phyloP scores from a whole-genome alignment of 2,113 vertebrate genomes.

The Aviceda subcristata region DNA sequence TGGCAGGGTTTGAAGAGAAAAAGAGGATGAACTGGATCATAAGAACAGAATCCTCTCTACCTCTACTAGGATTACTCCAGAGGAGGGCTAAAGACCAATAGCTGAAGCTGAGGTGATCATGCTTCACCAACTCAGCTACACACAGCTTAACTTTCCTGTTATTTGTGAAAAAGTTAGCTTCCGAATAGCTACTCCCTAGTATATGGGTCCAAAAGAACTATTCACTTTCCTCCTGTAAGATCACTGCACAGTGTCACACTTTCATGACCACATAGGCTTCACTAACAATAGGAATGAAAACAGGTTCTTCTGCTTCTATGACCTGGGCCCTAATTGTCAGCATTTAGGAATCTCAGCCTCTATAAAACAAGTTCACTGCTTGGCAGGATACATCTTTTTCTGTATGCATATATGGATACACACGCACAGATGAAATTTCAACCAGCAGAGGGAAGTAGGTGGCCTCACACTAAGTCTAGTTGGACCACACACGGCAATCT shows the following conservation, averaged over 20 bases:
- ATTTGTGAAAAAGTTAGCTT: neutral
- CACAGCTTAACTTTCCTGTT: neutral
- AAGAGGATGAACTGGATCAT: neutral
- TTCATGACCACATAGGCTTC: neutral
- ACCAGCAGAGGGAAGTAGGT: neutral
- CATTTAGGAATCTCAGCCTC: neutral
- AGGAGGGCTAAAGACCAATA: neutral
- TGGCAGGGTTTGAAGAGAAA: neutral
- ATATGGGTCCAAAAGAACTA: neutral
- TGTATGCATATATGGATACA: accelerated
- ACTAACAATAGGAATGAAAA: neutral
- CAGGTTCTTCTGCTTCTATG: neutral
- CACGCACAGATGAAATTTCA: neutral
- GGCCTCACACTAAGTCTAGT: neutral
- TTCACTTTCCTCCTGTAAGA: neutral
- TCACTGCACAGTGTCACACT: neutral
- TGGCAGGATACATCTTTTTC: neutral
- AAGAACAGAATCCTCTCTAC: neutral
- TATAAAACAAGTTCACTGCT: neutral
- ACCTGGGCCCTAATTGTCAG: neutral
- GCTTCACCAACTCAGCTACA: neutral
- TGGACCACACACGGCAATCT: neutral
- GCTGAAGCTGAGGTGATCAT: neutral
- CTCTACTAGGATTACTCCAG: neutral
- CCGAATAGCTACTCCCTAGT: neutral